These are phyloP conservation scores for Nephrotoma appendiculata DNA, from an alignment of 2,888 invertebrate genomes.

Conservation along the genomic window DNA sequence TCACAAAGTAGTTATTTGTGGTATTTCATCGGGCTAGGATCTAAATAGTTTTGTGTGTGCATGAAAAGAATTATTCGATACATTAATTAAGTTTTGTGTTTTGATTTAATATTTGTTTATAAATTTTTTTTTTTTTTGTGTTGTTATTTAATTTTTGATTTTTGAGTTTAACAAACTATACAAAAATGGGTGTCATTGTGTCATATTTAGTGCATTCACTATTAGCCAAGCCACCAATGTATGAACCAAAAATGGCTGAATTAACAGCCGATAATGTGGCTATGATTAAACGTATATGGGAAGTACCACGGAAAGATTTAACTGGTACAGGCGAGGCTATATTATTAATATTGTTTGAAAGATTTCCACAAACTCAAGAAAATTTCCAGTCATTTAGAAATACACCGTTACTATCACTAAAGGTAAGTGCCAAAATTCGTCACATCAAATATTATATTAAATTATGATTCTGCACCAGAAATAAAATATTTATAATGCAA, in stretches of 20 bases:
- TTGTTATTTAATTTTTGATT: background rate
- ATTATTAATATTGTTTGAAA: slow-evolving; percentile 24
- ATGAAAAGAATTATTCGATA: background rate
- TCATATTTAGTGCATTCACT: slow-evolving; percentile 5
- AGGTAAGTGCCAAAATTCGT: slow-evolving; percentile 16
- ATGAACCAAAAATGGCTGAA: slow-evolving; percentile 10
- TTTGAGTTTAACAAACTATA: background rate
- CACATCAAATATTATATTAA: too few species aligned
- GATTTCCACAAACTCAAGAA: slow-evolving; percentile 28
- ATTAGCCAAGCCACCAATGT: background rate
- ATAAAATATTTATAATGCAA: too few species aligned
- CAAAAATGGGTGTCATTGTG: slow-evolving; percentile 5
- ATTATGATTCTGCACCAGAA: background rate
- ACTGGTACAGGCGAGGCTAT: slow-evolving; percentile 29
- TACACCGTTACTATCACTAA: slow-evolving; percentile 22
- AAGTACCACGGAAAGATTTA: slow-evolving; percentile 25
- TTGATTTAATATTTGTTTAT: background rate
- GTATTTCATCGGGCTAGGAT: background rate
- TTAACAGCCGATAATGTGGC: slow-evolving; percentile 27
- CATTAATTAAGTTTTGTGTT: background rate
- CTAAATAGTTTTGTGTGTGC: background rate
- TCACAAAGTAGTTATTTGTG: background rate
- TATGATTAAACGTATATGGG: slow-evolving; percentile 30
- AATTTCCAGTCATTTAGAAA: slow-evolving; percentile 27
- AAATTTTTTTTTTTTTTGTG: background rate